These are phyloP conservation scores for Caenorhabditis drosophilae DNA, from an alignment of 2,888 invertebrate genomes.

Conservation along the genomic window DNA sequence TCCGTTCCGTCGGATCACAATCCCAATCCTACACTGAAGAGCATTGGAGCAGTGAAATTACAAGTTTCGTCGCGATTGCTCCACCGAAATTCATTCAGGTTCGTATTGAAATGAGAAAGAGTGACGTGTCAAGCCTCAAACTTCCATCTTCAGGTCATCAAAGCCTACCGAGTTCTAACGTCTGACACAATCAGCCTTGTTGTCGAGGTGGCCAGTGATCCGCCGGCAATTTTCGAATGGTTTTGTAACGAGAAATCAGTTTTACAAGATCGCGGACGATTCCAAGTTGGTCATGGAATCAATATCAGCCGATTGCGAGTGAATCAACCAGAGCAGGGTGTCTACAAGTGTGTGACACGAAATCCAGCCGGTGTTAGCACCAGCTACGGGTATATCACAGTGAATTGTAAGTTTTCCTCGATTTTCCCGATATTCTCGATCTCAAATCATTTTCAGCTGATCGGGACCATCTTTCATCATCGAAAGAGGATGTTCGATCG, in stretches of 20 bases:
- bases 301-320: conserved; percentile 65
- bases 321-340: conserved; percentile 73
- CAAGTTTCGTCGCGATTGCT: conserved; percentile 63
- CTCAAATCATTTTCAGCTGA: conserved; percentile 50
- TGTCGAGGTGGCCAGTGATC: conserved; percentile 64
- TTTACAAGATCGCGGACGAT: conserved; percentile 51
- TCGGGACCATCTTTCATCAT: conserved; percentile 31
- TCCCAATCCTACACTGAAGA: conserved; percentile 62
- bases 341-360: conserved; percentile 85
- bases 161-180: conserved; percentile 64
- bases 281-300: conserved; percentile 60
- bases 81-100: conserved; percentile 67
- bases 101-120: too few relatives aligned
- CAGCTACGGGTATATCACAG: conserved; percentile 66
- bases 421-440: too few relatives aligned
- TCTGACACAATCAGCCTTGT: conserved; percentile 66
- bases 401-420: conserved; percentile 68
- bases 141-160: conserved; percentile 56
- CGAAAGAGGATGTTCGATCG: conserved; percentile 34
- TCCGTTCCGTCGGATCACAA: conserved; percentile 49
- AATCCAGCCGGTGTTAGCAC: conserved; percentile 83
- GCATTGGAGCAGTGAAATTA: conserved; percentile 67
- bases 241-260: conserved; percentile 66
- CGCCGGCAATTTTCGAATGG: conserved; percentile 60
- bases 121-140: not conserved